phyloP scores from a whole-genome alignment of 2,113 vertebrate species.

The human region DNA sequence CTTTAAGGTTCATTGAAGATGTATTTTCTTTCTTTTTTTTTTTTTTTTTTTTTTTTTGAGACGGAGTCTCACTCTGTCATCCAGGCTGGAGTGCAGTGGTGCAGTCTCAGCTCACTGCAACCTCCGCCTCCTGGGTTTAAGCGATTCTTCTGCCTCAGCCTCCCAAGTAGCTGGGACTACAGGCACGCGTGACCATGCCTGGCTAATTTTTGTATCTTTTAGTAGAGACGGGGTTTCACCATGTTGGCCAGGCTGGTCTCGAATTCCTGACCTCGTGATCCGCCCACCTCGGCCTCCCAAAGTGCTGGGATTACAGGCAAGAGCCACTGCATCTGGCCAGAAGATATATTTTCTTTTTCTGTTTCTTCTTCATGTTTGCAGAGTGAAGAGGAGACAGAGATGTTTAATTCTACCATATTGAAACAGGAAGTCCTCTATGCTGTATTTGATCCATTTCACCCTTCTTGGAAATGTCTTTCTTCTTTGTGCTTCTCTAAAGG shows the following conservation, averaged over 20 bases:
- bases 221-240: too few species aligned
- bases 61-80: too few species aligned
- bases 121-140: rapidly evolving
- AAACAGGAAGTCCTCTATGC: not conserved
- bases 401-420: not conserved
- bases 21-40: not conserved
- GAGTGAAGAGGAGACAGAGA: not conserved
- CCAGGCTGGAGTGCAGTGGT: too few species aligned
- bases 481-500: not conserved
- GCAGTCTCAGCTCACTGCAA: too few species aligned
- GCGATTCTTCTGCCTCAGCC: too few species aligned
- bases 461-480: conserved; percentile 5
- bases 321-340: too few species aligned
- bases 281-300: too few species aligned
- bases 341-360: not conserved
- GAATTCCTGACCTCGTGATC: too few species aligned
- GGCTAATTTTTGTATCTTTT: too few species aligned
- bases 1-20: not conserved
- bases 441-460: not conserved
- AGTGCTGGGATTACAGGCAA: too few species aligned
- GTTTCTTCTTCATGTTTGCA: not conserved
- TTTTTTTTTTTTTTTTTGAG: not conserved
- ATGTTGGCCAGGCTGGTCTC: too few species aligned
- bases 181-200: rapidly evolving
- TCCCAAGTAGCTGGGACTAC: too few species aligned